Evolutionary conservation across 2,797 vertebrate species (phyloP), one percentile per base, ranked within the genome.

Genomic region (Tokudaia tokunoshimensis): DNA sequence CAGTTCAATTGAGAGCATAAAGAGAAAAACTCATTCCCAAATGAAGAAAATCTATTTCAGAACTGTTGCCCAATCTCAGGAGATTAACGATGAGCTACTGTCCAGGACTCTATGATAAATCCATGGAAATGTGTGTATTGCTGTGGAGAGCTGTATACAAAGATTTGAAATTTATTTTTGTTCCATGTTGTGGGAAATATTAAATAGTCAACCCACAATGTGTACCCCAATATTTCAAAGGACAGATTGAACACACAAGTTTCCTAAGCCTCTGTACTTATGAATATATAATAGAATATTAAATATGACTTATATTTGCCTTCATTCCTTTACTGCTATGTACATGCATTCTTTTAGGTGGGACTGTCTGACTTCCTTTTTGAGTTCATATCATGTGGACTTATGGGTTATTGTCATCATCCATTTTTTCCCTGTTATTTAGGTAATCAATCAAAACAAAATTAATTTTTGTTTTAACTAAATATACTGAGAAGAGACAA

Each of bases 101-200:
- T 13, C 41, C 26, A 55, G 70, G 37, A 26, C 19, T 61, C 1
- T 47, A 20, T n/a, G 72, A 89, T 61, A 75, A 26, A 12, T 7
- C 3, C 12, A 61, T 19, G 44, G 41, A 31, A 89, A 76, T n/a
- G 19, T 89, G 13, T 41, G 17, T 37, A 6, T 72, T 84, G 24
- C 24, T 88, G 29, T 82, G 8, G 29, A 47, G 29, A 65, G 2
- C 3, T 44, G 17, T 29, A 50, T 26, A 31, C 1, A 59, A 34
- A 57, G 47, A 17, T 86, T 85, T 74, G 13, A 26, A 85, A 24
- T 91, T 72, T 29, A 74, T 47, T 79, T 95, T 91, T 96, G 4
- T 31, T 50, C 2, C 10, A 52, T 8, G 50, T 52, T 52, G 50
- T 11, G 50, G 50, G 50, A 52, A 52, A 52, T 52, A 52, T 52